Evolutionary conservation across 2,113 vertebrate species (phyloP), one percentile per base, ranked within the genome.

Genomic region (Engystomops pustulosus): DNA sequence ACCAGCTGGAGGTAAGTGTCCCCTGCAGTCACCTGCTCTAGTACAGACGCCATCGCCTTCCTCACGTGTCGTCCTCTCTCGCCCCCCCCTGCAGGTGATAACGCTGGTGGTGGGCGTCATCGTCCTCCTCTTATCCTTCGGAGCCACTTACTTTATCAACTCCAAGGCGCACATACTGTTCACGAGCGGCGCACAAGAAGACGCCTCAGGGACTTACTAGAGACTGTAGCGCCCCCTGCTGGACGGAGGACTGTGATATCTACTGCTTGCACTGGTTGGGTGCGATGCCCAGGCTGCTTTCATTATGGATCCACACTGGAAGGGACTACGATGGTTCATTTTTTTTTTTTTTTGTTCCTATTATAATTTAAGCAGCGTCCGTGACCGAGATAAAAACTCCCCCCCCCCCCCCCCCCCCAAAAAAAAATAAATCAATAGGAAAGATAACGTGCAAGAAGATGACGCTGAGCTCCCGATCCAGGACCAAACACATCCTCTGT

Each of bases 121-220:
- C 23, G 90, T 97, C 51, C 90, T 99, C 41, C 0, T 95, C 20
- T 32, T 93, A 1, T 98, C 97, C 0, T 92, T 99, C 7, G 14
- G 95, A 11, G 80, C 95, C 86, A 98, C 96, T 0, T 97, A 97
- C 86, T 88, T 95, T 69, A 87, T 98, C 92, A 98, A 95, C 47
- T 93, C 95, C 67, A 98, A 98, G 91, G 96, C 96, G 0, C 94
- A 96, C 0, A 87, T 98, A 0, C 94, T 99, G 2, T 99, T 99
- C 87, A 93, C 93, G 74, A 70, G 88, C 25, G 88, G 88, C 25
- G 88, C 93, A 0, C 91, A 90, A 68, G 96, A 97, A 68, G 89
- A 94, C 0, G 88, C 93, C 67, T 87, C 87, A 0, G 93, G 95
- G 88, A 92, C 95, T 84, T 98, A 97, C 90, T 99, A 93, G 97